Percentiles rank a stretch among this genome's conserved stretches.
These are phyloP conservation scores for Asobara japonica DNA, from an alignment of 1,140 invertebrate genomes.

Conservation along the genomic window DNA sequence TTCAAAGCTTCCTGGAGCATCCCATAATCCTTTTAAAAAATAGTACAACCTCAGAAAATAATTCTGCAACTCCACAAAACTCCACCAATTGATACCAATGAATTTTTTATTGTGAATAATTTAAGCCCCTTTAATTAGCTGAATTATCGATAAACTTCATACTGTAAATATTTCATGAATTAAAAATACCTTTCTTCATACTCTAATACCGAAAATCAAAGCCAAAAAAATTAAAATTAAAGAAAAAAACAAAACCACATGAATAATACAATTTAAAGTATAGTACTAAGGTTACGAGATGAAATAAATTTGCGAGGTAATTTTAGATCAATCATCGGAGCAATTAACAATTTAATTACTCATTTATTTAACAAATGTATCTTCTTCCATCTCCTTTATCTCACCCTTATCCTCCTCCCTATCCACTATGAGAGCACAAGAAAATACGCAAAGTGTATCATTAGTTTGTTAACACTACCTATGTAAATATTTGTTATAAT, in stretches of 20 bases:
- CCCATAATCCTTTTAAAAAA: too few species aligned
- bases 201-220: slow-evolving; percentile 6
- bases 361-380: neutral
- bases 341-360: slow-evolving; percentile 12
- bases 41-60: neutral
- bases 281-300: neutral
- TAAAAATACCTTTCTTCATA: slow-evolving; percentile 7
- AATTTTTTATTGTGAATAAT: neutral
- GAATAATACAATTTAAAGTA: slow-evolving; percentile 11
- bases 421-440: neutral
- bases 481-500: slow-evolving; percentile 64
- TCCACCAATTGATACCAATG: neutral
- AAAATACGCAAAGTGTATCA: slow-evolving; percentile 49
- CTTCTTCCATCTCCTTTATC: neutral
- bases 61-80: neutral
- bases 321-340: slow-evolving; percentile 5
- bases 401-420: neutral
- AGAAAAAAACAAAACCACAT: neutral
- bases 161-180: slow-evolving; percentile 15
- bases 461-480: slow-evolving; percentile 64
- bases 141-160: neutral
- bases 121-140: neutral
- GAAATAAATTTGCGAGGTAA: slow-evolving; percentile 1
- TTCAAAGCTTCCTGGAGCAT: too few species aligned
- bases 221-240: too few species aligned